Conservation (phyloP, 1,140 invertebrate genomes). For the Dufourea novaeangliae region DNA sequence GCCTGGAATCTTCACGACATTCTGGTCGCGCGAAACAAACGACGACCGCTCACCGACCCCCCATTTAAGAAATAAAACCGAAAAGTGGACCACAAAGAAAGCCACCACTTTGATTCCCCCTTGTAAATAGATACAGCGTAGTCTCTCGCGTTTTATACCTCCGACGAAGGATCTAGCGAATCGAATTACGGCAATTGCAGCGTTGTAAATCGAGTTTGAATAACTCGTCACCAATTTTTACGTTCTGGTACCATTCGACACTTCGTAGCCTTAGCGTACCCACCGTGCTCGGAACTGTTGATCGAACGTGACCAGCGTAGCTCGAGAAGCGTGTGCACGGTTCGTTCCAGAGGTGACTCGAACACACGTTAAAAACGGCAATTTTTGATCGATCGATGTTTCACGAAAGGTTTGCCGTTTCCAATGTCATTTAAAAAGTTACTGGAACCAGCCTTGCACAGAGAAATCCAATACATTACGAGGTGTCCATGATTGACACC, state of each 20-base stretch:
- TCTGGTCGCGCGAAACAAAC: not conserved
- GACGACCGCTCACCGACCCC: not conserved
- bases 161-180: constrained; percentile 19
- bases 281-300: not conserved
- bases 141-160: constrained; percentile 43
- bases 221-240: constrained; percentile 13
- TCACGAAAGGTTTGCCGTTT: no score
- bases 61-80: no score
- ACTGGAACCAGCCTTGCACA: not conserved
- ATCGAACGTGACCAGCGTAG: not conserved
- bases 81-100: constrained; percentile 40
- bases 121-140: constrained; percentile 35
- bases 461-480: not conserved
- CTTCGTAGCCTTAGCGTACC: constrained; percentile 27
- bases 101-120: not conserved
- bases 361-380: no score
- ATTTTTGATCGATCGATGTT: no score
- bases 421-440: no score
- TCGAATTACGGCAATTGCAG: no score
- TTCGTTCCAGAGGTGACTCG: no score
- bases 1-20: not conserved
- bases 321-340: no score
- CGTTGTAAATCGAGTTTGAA: no score
- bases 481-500: not conserved
- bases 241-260: constrained; percentile 22